Evolutionary conservation across 1,140 invertebrate species (phyloP).

Genomic region (Acromyrmex charruanus): DNA sequence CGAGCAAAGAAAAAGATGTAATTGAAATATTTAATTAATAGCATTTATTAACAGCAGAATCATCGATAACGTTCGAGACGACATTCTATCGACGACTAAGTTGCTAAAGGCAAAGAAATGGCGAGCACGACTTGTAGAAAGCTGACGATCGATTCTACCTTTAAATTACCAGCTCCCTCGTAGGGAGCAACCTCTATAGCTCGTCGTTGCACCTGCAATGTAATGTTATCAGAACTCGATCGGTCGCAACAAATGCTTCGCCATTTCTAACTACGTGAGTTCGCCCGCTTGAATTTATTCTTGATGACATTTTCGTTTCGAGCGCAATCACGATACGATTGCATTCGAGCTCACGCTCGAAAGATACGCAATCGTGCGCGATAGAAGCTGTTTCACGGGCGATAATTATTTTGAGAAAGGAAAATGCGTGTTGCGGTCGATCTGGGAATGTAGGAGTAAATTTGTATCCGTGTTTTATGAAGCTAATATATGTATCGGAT

Average conservation of each 20-base stretch:
- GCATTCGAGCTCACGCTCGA: neutral
- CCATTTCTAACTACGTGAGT: slow-evolving; percentile 47
- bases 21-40: slow-evolving; percentile 8
- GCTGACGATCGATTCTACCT: slow-evolving; percentile 41
- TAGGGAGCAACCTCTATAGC: slow-evolving; percentile 28
- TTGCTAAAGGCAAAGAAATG: slow-evolving; percentile 39
- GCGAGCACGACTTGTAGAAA: neutral
- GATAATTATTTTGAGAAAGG: neutral
- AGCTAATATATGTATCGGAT: slow-evolving; percentile 50
- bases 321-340: slow-evolving; percentile 36
- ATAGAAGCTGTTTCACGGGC: neutral
- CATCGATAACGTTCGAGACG: neutral
- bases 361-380: neutral
- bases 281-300: slow-evolving; percentile 59
- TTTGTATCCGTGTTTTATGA: neutral
- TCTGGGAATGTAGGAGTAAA: neutral
- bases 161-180: slow-evolving; percentile 46
- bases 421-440: neutral
- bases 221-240: slow-evolving; percentile 53
- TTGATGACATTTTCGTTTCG: slow-evolving; percentile 65
- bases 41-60: neutral
- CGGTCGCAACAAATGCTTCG: slow-evolving; percentile 21
- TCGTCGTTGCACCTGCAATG: slow-evolving; percentile 45
- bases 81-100: neutral
- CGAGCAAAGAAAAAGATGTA: neutral